A percentile compares a stretch with the other conserved stretches of the same genome.
Evolutionary conservation across 2,888 invertebrate species (phyloP).

Genomic region (Eupithecia inturbata): DNA sequence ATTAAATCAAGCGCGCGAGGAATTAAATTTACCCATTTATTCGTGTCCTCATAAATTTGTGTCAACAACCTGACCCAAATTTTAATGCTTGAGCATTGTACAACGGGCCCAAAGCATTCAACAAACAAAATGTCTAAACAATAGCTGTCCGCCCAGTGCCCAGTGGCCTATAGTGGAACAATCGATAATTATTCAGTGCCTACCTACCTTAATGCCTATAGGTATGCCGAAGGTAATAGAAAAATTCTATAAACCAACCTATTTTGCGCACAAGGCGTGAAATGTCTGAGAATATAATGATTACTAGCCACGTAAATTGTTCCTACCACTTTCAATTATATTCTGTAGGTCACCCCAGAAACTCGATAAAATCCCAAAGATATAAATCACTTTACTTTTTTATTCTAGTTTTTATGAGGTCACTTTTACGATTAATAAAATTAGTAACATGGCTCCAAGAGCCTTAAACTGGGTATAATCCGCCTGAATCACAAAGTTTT

Average conservation of each 20-base stretch:
- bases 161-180: conserved; percentile 5
- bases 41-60: conserved; percentile 76
- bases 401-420: conserved; percentile 57
- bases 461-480: conserved; percentile 30
- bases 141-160: conserved; percentile 55
- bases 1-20: conserved; percentile 42
- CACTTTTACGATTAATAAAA: conserved; percentile 63
- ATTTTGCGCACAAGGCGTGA: neutral
- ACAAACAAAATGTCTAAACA: conserved; percentile 72
- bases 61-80: conserved; percentile 79
- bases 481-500: conserved; percentile 45
- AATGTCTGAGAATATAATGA: neutral
- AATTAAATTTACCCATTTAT: conserved; percentile 64
- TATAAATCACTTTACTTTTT: conserved; percentile 60
- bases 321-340: conserved; percentile 10
- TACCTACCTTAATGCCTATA: neutral
- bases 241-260: neutral
- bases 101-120: conserved; percentile 59
- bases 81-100: conserved; percentile 76
- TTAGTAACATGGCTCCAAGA: conserved; percentile 53
- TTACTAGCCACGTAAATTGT: conserved; percentile 5
- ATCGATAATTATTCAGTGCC: neutral
- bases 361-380: conserved; percentile 54
- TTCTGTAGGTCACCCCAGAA: conserved; percentile 40
- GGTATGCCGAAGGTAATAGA: neutral